Evolutionary conservation across 1,140 invertebrate species (phyloP).

Genomic region (Reticulitermes speratus): DNA sequence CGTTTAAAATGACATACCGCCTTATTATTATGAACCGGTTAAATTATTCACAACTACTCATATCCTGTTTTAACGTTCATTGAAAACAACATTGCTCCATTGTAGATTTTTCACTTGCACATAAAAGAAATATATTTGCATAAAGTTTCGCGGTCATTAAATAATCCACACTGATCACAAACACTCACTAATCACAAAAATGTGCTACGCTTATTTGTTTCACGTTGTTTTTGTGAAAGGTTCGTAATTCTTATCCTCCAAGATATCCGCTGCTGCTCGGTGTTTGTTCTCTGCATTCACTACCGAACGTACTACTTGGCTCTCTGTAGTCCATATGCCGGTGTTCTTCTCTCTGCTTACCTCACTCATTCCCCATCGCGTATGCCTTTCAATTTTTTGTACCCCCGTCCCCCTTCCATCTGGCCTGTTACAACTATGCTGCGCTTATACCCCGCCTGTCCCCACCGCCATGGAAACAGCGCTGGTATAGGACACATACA

Average conservation of each 20-base stretch:
- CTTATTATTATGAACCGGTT: no score
- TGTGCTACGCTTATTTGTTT: background rate
- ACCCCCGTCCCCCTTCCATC: background rate
- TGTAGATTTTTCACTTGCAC: no score
- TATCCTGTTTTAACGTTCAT: no score
- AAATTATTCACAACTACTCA: no score
- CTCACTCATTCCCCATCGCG: background rate
- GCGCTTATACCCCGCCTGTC: background rate
- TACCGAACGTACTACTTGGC: background rate
- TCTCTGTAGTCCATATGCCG: background rate
- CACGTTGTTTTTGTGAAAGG: background rate
- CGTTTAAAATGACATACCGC: no score
- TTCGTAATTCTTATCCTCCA: background rate
- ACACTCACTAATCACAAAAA: background rate
- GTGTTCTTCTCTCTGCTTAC: background rate
- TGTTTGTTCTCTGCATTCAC: background rate
- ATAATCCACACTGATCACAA: background rate
- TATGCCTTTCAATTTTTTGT: background rate
- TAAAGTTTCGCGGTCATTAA: background rate
- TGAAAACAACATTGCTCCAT: no score
- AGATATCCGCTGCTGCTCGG: background rate
- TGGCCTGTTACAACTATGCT: background rate
- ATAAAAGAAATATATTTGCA: background rate
- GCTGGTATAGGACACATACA: conserved; percentile 9
- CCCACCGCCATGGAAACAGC: background rate